Evolutionary conservation across 2,888 invertebrate genomes (phyloP), one percentile per base, ranked within the genome.

Genomic region (Sesia bembeciformis): DNA sequence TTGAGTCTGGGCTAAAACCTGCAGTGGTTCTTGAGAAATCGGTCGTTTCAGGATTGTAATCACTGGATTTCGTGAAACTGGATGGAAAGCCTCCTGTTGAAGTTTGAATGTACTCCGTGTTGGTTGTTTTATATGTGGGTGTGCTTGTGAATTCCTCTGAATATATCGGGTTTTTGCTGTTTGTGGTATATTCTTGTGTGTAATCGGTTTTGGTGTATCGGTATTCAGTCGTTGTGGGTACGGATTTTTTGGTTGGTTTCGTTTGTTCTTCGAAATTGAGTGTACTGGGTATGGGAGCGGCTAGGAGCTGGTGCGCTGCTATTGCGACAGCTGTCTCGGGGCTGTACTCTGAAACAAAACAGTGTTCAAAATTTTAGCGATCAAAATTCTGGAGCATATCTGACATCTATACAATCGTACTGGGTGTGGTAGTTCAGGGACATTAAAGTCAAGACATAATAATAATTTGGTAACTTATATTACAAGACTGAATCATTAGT

Each of bases 251-350:
- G 3, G 72, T 65, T 3, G 80, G 68, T 57, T 66, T 69, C 3
- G 68, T 62, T 23, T 76, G 74, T 52, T 84, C 83, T 23, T 82
- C 83, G 58, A 76, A 84, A 55, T 77, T 76, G 3, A 76, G 74
- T 42, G 79, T 69, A 60, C 71, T 76, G 2, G 90, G 90, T 41
- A 89, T 63, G 0, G 90, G 90, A 4, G 90, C 90, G 6, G 83
- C 76, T 40, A 89, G 67, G 4, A 90, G 80, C 62, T 90, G 84
- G 64, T 90, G 88, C 4, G 88, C 84, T 5, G 88, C 90, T 58
- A 90, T 70, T 3, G 90, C 90, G 52, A 90, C 67, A 1, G 86
- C 88, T 4, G 89, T 87, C 69, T 90, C 89, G 39, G 82, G 75
- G 59, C 67, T 80, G 61, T 78, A 72, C 59, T 84, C 89, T 90